These are phyloP conservation scores for Macaria liturata DNA, from an alignment of 2,888 invertebrate species.

Conservation along the genomic window DNA sequence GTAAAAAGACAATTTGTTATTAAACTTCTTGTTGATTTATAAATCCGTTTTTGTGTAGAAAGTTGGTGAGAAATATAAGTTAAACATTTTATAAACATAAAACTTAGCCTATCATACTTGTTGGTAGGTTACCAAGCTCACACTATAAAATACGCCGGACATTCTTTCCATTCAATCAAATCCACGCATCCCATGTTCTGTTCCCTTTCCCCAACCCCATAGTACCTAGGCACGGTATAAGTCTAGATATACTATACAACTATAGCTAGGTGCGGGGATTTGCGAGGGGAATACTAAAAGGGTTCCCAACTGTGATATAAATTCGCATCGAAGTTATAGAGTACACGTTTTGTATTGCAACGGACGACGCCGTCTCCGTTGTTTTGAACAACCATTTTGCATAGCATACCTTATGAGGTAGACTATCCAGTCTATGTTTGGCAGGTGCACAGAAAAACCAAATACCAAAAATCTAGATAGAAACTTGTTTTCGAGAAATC, in stretches of 20 bases:
- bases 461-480: neutral
- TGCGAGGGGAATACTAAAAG: conserved; percentile 77
- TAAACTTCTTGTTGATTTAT: no score
- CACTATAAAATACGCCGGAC: no score
- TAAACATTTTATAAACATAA: no score
- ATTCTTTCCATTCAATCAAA: no score
- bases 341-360: conserved; percentile 44
- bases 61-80: no score
- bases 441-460: conserved; percentile 8
- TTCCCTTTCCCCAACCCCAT: conserved; percentile 49
- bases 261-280: conserved; percentile 64
- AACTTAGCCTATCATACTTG: no score
- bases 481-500: neutral
- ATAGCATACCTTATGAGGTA: conserved; percentile 31
- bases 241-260: conserved; percentile 54
- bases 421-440: conserved; percentile 10
- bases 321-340: conserved; percentile 55
- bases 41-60: no score
- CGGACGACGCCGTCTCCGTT: conserved; percentile 47
- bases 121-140: no score
- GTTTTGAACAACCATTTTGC: conserved; percentile 55
- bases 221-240: conserved; percentile 69
- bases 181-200: neutral
- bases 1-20: no score
- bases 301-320: conserved; percentile 68